phyloP scores from a whole-genome alignment of 2,888 invertebrate species.

The Eilema griseolum region DNA sequence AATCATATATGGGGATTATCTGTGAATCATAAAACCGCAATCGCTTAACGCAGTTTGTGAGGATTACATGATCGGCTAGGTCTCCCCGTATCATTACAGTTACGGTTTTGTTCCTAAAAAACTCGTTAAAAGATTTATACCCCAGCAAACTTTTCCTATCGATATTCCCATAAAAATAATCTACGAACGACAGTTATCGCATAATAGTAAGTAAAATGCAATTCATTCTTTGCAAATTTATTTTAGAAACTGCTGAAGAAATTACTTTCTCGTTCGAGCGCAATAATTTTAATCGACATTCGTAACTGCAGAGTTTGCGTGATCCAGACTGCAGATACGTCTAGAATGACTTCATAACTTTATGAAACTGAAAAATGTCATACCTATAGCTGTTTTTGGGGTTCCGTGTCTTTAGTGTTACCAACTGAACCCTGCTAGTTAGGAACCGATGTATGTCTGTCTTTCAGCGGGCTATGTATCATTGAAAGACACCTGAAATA shows the following conservation, averaged over 20 bases:
- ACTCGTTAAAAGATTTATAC: background rate
- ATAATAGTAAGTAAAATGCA: conserved; percentile 14
- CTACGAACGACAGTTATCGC: background rate
- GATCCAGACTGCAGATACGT: conserved; percentile 17
- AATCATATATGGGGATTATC: background rate
- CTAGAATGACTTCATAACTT: conserved; percentile 1
- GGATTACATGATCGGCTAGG: background rate
- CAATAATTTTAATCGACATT: conserved; percentile 29
- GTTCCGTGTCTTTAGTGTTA: background rate
- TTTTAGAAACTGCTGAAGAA: conserved; percentile 25
- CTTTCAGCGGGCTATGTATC: too few species aligned
- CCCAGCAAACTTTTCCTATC: background rate
- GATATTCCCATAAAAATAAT: background rate
- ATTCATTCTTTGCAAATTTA: conserved; percentile 20
- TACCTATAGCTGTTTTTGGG: background rate
- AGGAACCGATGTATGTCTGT: too few species aligned
- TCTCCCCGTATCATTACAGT: background rate
- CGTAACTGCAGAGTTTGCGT: conserved; percentile 18
- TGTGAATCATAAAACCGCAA: background rate
- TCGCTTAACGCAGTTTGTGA: background rate
- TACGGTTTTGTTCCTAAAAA: background rate
- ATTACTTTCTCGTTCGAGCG: conserved; percentile 20
- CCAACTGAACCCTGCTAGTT: background rate
- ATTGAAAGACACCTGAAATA: too few species aligned
- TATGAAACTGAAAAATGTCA: background rate